Base-by-base conservation (phyloP, 2,888 invertebrate species). In the Lithophane leautieri region DNA sequence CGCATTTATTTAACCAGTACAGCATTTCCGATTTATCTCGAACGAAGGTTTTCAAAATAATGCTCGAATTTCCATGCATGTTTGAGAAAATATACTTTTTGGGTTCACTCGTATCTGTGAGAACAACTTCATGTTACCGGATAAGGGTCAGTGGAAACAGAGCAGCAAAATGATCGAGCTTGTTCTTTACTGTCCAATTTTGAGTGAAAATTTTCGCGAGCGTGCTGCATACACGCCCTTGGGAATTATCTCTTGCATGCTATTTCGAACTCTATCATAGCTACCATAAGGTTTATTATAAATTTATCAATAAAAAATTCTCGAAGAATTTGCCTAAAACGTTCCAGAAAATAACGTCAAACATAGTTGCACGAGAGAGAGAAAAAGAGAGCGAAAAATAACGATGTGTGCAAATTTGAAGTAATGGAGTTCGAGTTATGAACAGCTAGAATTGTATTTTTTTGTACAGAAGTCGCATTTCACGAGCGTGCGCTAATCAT, bases 81-180 rank as follows among this genome's bases (percentile, higher is more conserved):
- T 34, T 34, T 34, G 34, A 44, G 44, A 12, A 44, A 44, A 44
- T 44, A 12, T 44, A 44, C 2, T 34, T 34, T 44, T 60, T 28
- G 28, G 28, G 2, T 65, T 44, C 25, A 44, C 19, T 40, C 3
- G 25, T 25, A 1, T 50, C 1, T 40, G 2, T 6, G 6, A 22
- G 1, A 52, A 42, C 9, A 25, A 25, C 6, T 19, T 14, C 28
- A 54, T 44, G 1, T 47, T 25, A 7, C 14, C 1, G 11, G 16
- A 19, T 73, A 73, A 19, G n/a, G 14, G 11, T 4, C 14, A 34
- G 9, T 19, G 6, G 14, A 56, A 0, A 54, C 47, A 34, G 2
- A 34, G 25, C n/a, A 47, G 22, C 12, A 70, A 70, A 44, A 68
- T 47, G 44, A n/a, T 69, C 9, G n/a, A 56, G 60, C 19, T n/a